A percentile compares a stretch with the other conserved stretches of the same genome.
These are phyloP conservation scores for Megaceryle maxima DNA, from an alignment of 2,113 vertebrate species.

Conservation along the genomic window DNA sequence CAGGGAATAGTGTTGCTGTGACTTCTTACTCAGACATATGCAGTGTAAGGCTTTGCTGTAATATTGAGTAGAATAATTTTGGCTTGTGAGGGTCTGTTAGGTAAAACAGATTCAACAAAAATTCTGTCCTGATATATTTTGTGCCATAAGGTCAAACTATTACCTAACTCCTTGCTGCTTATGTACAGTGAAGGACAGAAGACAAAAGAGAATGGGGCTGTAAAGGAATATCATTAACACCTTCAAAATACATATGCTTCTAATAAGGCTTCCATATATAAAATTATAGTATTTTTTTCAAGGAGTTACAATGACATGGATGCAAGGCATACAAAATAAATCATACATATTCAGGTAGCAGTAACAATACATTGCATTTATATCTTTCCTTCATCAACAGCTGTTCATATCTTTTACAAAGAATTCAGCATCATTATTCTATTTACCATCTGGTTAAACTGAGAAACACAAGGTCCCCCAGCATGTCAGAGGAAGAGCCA, in stretches of 20 bases:
- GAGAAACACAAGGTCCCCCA: background rate
- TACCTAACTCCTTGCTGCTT: background rate
- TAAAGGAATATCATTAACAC: background rate
- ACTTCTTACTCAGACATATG: background rate
- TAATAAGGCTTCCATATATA: background rate
- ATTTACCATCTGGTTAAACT: background rate
- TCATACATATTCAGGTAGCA: background rate
- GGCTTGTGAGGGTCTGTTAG: background rate
- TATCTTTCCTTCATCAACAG: background rate
- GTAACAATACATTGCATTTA: background rate
- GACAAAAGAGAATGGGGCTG: background rate
- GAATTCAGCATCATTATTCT: background rate
- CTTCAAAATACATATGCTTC: background rate
- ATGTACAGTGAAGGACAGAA: background rate
- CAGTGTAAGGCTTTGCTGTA: background rate
- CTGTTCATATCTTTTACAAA: background rate
- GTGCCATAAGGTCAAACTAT: background rate
- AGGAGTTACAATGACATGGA: background rate
- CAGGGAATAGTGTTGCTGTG: background rate
- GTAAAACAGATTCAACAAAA: background rate
- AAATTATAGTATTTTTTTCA: background rate
- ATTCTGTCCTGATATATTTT: background rate
- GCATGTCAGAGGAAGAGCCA: background rate
- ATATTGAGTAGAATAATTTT: background rate
- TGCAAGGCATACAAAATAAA: background rate